Evolutionary conservation across 2,113 vertebrate species (phyloP), one percentile per base, ranked within the genome.

Genomic region (Tor tambroides): DNA sequence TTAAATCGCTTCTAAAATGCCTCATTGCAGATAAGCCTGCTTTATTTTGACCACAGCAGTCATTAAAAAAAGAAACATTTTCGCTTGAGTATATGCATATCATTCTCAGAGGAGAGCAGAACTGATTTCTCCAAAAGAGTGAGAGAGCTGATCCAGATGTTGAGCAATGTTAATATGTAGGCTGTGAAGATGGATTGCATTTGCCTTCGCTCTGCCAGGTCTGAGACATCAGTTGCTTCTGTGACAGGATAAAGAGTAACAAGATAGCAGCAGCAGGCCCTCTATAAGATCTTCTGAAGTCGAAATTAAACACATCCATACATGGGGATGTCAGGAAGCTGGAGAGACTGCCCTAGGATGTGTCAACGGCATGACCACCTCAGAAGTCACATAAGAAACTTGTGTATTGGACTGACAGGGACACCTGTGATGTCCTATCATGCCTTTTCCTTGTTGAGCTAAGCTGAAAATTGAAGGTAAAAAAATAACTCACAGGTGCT

Each of bases 321-420:
- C 19, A 81, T 85, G 67, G 82, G 26, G 21, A 56, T 65, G 7
- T 67, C 15, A 59, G 56, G 81, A 35, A 78, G 49, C n/a, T 23
- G 19, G 32, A 5, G 56, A 63, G 54, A 80, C 32, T 8, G 32
- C 23, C 15, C 28, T 35, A 80, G 21, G 56, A 38, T 35, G 78
- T 15, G 32, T 61, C 11, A 12, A 61, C 2, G 0, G 23, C 4
- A 14, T 80, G 38, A 35, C 59, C 23, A 28, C 59, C 17, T 43
- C 23, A 74, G 21, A 74, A 43, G 71, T 74, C 21, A 41, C 2
- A 2, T 12, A n/a, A n/a, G 21, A 41, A 74, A 41, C 21, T 49
- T 88, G 87, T 86, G 80, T 86, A 88, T 79, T 89, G 63, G 51
- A 63, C 77, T 77, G 77, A 77, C 43, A 46, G 43, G 71, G 28